Conservation (phyloP, 1,140 invertebrate species). For the Cyphomyrmex costatus region DNA sequence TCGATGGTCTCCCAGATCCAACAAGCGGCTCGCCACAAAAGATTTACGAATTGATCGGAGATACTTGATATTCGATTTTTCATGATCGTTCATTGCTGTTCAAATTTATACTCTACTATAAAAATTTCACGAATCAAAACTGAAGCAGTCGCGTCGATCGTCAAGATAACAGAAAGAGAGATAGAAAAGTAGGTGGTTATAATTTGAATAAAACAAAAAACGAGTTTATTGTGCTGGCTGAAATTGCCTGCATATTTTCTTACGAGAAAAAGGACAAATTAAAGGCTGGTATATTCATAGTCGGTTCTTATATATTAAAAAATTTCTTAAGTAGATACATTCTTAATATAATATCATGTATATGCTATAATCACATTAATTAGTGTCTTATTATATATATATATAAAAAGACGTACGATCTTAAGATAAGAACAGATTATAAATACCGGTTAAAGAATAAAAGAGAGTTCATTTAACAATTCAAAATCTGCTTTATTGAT, state of each 20-base stretch:
- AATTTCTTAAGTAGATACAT: too few species aligned
- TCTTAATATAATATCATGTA: too few species aligned
- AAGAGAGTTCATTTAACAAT: neutral
- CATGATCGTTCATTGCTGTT: constrained; percentile 48
- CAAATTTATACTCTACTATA: constrained; percentile 15
- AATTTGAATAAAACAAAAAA: constrained; percentile 36
- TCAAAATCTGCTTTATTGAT: constrained; percentile 55
- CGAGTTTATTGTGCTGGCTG: neutral
- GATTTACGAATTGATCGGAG: constrained; percentile 69
- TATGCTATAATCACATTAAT: too few species aligned
- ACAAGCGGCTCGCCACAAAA: constrained; percentile 65
- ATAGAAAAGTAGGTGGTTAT: constrained; percentile 14
- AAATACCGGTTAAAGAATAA: too few species aligned
- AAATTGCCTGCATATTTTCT: neutral
- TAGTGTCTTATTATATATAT: too few species aligned
- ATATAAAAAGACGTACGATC: too few species aligned
- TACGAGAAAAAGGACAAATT: neutral
- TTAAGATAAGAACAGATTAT: too few species aligned
- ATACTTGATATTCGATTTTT: constrained; percentile 64
- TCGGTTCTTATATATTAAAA: too few species aligned
- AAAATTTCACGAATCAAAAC: constrained; percentile 23
- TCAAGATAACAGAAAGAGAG: constrained; percentile 4
- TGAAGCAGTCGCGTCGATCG: neutral
- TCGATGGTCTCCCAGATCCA: constrained; percentile 79
- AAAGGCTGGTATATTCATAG: too few species aligned